Conservation (phyloP, 2,888 invertebrate species). For the Embidobia sp. region DNA sequence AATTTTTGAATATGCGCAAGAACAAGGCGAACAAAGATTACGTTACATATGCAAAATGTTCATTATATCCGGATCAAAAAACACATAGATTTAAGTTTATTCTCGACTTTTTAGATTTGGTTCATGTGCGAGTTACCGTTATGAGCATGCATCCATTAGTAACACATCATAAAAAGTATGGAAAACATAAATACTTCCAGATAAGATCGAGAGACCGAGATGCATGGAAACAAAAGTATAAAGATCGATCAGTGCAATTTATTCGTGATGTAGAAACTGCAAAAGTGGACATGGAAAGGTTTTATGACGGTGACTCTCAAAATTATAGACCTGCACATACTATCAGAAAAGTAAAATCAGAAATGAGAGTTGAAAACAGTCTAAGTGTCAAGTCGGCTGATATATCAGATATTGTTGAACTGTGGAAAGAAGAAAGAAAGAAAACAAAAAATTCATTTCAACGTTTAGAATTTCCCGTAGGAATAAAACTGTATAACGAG, state of each 20-base stretch:
- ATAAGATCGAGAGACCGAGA: conserved; percentile 22
- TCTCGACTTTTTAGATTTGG: no score
- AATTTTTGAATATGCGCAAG: no score
- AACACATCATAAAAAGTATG: no score
- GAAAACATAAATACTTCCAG: neutral
- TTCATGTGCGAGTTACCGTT: no score
- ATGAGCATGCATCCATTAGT: no score
- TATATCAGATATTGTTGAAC: conserved; percentile 42
- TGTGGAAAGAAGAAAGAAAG: conserved; percentile 17
- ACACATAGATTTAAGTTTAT: no score
- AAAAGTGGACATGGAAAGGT: conserved; percentile 10
- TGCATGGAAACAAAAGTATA: conserved; percentile 9
- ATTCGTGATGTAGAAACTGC: neutral
- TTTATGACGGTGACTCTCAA: conserved; percentile 34
- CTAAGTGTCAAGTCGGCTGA: conserved; percentile 40
- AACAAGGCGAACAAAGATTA: no score
- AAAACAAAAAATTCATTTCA: conserved; percentile 31
- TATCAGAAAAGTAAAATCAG: conserved; percentile 44
- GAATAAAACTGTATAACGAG: conserved; percentile 23
- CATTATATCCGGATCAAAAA: no score
- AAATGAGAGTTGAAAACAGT: conserved; percentile 14
- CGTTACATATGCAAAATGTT: no score
- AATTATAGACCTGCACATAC: neutral
- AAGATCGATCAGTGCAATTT: conserved; percentile 2
- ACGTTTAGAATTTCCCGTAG: conserved; percentile 17